phyloP scores from a whole-genome alignment of 2,797 vertebrate species.

The Sphenodon punctatus region DNA sequence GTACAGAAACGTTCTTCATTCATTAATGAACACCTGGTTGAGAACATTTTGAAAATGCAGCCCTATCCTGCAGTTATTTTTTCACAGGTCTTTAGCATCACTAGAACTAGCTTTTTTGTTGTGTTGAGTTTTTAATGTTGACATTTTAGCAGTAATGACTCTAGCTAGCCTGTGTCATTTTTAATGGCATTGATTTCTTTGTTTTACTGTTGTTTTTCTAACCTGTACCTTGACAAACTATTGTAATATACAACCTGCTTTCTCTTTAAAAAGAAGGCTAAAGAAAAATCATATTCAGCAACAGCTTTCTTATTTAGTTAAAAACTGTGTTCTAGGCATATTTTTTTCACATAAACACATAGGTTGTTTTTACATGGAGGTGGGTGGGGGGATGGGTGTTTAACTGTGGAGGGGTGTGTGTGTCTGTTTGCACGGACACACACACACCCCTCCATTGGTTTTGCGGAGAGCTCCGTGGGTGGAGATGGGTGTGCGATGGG shows the following conservation, averaged over 20 bases:
- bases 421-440: too few relatives aligned
- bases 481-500: too few relatives aligned
- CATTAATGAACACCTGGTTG: background rate
- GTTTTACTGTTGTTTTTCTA: background rate
- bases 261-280: background rate
- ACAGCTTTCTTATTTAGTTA: background rate
- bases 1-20: background rate
- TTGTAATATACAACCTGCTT: background rate
- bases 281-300: background rate
- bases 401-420: too few relatives aligned
- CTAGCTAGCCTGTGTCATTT: background rate
- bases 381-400: too few relatives aligned
- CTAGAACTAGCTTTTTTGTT: rapidly evolving
- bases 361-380: too few relatives aligned
- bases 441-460: too few relatives aligned
- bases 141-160: background rate
- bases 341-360: too few relatives aligned
- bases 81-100: too few relatives aligned
- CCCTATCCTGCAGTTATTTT: background rate
- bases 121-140: constrained; percentile 1
- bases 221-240: background rate
- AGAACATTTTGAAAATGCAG: background rate
- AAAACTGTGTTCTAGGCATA: too few relatives aligned
- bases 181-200: background rate
- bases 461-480: too few relatives aligned